Base-by-base conservation (phyloP, 2,797 vertebrate species). In the Melanogrammus aeglefinus region DNA sequence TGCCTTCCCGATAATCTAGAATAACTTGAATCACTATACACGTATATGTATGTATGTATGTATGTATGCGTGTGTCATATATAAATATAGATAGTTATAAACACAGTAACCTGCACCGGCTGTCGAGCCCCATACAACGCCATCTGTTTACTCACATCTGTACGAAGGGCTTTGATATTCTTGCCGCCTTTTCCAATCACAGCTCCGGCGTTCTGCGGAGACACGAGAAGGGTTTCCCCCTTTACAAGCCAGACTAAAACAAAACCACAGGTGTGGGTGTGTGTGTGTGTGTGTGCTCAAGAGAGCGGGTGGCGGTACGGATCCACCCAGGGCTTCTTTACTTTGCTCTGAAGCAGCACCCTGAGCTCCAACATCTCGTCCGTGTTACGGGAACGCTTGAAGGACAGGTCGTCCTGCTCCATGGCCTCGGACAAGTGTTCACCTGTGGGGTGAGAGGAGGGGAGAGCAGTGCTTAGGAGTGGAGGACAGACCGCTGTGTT, bases 101-200 rank as follows among this genome's bases (percentile, higher is more conserved):
- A 47, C 16, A 63, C 57, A 63, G 57, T 63, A n/a, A 51, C 16
- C 70, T 27, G 80, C 29, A 57, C 78, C 69, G 79, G 75, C n/a
- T 81, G 80, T 70, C 84, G 71, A 66, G 8, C 47, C 41, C 74
- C 33, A 24, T 71, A 80, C 41, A 70, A 70, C 81, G 84, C 83
- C 7, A 77, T 73, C 36, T 0, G 51, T 94, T 94, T 95, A 99
- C 98, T 99, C 95, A 99, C 98, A 79, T 99, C 97, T 89, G 97
- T 98, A 90, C 98, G 97, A 78, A 99, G 95, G 36, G 97, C 96
- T 93, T 99, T 99, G 94, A 99, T 99, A 93, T 99, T 99, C 95
- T 99, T 99, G 88, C 98, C 97, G 89, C 97, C 97, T 92, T 99
- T 99, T 86, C 98, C 97, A 87, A 99, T 99, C 86, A 98, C 97